Base-by-base conservation (phyloP, 2,797 vertebrate genomes). In the Anabacerthia variegaticeps region DNA sequence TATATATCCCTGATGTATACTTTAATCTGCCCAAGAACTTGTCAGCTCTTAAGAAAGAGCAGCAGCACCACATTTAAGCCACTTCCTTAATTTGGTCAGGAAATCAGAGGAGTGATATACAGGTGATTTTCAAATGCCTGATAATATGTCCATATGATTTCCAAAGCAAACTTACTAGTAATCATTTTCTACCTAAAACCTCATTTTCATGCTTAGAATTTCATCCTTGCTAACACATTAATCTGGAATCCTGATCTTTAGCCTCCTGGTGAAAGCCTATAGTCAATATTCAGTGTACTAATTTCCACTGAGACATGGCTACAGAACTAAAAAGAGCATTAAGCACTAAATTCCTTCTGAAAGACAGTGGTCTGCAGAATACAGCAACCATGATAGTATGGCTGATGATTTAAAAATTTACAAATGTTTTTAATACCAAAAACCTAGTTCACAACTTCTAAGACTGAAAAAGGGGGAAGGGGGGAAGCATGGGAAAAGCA, bases 1-100 rank as follows among this genome's bases (percentile, higher is more conserved):
- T 52, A 73, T 52, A 73, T 52, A 67, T 66, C 30, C 44, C 54
- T n/a, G 28, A 61, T 39, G 44, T 37, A 24, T 22, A 56, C 46
- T 85, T 65, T 28, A 77, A 86, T 61, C 83, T 86, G 41, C 36
- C 14, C 39, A 68, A 77, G 37, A 86, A 90, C 83, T 69, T 84
- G 37, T 84, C 69, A 84, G 17, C 28, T 90, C 54, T 63, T 65
- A 62, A 58, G 73, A 55, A 77, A 61, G 62, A 78, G 9, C 27
- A 76, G 51, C 9, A 91, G 51, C 24, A 75, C 1, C 66, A 48
- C 51, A 87, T 62, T 83, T 88, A 91, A 88, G 32, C 27, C 10
- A 51, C 37, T 62, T 81, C 11, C 54, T 88, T 59, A 71, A 83
- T 56, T 80, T 65, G 32, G 20, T 61, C 36, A 78, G 79, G 54